phyloP scores from a whole-genome alignment of 2,797 vertebrate genomes.

The Anguilla anguilla region DNA sequence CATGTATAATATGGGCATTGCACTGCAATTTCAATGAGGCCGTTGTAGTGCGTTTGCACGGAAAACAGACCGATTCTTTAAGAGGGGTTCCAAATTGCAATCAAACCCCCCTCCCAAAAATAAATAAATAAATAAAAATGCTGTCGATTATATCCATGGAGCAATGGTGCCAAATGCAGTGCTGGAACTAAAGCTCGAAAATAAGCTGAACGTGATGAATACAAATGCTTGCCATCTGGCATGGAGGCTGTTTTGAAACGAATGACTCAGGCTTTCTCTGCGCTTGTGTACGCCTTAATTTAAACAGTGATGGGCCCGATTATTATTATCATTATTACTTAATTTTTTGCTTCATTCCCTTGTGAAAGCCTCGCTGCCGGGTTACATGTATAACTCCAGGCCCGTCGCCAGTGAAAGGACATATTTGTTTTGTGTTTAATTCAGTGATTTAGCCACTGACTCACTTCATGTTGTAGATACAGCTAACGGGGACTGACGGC shows the following conservation, averaged over 20 bases:
- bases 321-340: slow-evolving; percentile 14
- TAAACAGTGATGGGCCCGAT: slow-evolving; percentile 1
- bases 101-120: slow-evolving; percentile 1
- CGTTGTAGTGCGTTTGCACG: neutral
- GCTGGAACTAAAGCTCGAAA: slow-evolving; percentile 15
- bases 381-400: neutral
- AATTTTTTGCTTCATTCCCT: neutral
- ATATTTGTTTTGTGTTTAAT: slow-evolving; percentile 31
- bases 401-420: slow-evolving; percentile 12
- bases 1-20: slow-evolving; percentile 12
- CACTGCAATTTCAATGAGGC: neutral
- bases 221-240: slow-evolving; percentile 28
- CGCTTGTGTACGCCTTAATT: slow-evolving; percentile 15
- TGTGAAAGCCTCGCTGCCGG: neutral
- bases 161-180: neutral
- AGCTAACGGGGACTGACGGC: slow-evolving; percentile 52
- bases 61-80: slow-evolving; percentile 11
- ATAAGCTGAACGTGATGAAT: slow-evolving; percentile 16
- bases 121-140: neutral
- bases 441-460: slow-evolving; percentile 39
- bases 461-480: slow-evolving; percentile 41
- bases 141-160: neutral
- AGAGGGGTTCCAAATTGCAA: slow-evolving; percentile 25
- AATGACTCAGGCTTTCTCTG: neutral
- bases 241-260: slow-evolving; percentile 18